These are phyloP conservation scores for Chlorops oryzae DNA, from an alignment of 1,140 invertebrate species.

Conservation along the genomic window DNA sequence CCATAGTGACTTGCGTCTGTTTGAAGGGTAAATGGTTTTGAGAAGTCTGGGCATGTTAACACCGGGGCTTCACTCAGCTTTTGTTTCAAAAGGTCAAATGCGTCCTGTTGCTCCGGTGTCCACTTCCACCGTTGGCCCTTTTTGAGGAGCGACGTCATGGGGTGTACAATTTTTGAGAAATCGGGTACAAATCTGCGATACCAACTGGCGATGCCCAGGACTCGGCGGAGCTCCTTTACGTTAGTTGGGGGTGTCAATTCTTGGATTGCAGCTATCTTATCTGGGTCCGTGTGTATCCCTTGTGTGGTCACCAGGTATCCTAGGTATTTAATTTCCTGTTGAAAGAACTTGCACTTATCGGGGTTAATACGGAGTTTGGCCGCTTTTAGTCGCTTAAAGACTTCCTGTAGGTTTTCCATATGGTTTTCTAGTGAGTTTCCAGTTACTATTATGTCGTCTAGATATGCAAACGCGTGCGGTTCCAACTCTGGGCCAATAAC, in stretches of 20 bases:
- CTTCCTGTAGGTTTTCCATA: constrained; percentile 27
- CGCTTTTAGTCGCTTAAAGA: constrained; percentile 11
- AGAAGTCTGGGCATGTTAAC: constrained; percentile 17
- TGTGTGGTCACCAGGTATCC: constrained; percentile 25
- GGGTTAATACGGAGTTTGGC: constrained; percentile 16
- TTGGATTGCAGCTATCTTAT: constrained; percentile 25
- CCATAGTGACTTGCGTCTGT: constrained; percentile 7
- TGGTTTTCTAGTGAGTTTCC: constrained; percentile 46
- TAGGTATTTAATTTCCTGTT: constrained; percentile 25
- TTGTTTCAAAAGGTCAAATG: constrained; percentile 6
- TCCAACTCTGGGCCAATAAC: constrained; percentile 17
- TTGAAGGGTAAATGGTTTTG: constrained; percentile 6
- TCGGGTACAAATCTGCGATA: constrained; percentile 39
- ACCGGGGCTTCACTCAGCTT: too few species aligned
- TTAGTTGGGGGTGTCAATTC: constrained; percentile 26
- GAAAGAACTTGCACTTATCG: constrained; percentile 32
- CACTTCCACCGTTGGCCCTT: constrained; percentile 15
- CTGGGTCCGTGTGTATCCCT: too few species aligned
- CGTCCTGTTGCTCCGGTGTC: background rate
- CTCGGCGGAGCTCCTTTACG: constrained; percentile 32
- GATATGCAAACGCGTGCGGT: constrained; percentile 34
- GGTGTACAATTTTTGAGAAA: constrained; percentile 29
- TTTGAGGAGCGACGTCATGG: constrained; percentile 25
- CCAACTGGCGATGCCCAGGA: constrained; percentile 38
- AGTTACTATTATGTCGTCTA: constrained; percentile 36